These are phyloP conservation scores for Melitaea cinxia DNA, from an alignment of 1,140 invertebrate genomes.

Conservation along the genomic window DNA sequence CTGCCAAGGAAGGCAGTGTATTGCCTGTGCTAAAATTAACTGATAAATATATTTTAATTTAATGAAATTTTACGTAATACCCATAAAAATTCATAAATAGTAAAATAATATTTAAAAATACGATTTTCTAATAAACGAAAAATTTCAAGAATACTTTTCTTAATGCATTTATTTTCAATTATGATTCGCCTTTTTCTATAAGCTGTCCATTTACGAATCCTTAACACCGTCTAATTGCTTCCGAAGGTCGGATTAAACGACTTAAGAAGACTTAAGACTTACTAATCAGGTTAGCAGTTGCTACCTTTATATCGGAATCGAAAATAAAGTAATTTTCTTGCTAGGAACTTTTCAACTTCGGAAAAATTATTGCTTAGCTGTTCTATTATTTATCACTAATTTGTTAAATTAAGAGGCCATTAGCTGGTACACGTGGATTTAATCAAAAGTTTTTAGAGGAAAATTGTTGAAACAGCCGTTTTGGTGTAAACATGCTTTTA, in stretches of 20 bases:
- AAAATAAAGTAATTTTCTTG: not conserved
- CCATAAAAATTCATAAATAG: not conserved
- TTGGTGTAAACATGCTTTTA: too few species aligned
- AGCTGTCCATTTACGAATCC: conserved; percentile 53
- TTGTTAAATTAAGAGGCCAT: too few species aligned
- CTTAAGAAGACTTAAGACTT: conserved; percentile 60
- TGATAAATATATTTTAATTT: too few species aligned
- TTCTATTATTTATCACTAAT: too few species aligned
- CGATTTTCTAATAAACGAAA: not conserved
- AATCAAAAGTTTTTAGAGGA: too few species aligned
- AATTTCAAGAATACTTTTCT: conserved; percentile 20
- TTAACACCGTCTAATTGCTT: conserved; percentile 53
- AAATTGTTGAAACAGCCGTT: too few species aligned
- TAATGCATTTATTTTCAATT: conserved; percentile 39
- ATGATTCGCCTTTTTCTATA: conserved; percentile 23
- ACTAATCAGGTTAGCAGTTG: conserved; percentile 53
- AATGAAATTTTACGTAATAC: too few species aligned
- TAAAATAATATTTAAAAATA: not conserved
- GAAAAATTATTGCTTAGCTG: too few species aligned
- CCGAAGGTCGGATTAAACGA: conserved; percentile 54
- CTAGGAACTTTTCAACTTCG: not conserved
- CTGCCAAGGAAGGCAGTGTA: too few species aligned
- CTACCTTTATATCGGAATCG: not conserved
- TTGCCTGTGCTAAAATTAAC: too few species aligned
- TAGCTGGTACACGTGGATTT: too few species aligned